phyloP scores from a whole-genome alignment of 1,140 invertebrate genomes.

The Zophobas morio region DNA sequence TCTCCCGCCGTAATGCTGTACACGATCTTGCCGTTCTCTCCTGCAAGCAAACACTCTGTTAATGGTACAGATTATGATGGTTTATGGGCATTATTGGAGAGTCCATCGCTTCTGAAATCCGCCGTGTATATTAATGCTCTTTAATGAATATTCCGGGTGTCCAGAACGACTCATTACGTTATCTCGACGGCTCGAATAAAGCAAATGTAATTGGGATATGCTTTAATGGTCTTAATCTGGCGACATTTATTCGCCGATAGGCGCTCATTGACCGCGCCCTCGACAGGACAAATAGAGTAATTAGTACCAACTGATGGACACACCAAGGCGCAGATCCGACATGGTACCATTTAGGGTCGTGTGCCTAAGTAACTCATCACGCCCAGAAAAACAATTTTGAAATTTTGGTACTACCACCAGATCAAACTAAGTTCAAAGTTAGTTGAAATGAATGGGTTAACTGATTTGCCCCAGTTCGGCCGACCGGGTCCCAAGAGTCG shows the following conservation, averaged over 20 bases:
- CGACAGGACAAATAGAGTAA: conserved; percentile 11
- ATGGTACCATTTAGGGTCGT: no score
- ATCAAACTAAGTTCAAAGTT: no score
- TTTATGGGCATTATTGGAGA: neutral
- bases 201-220: conserved; percentile 39
- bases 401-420: no score
- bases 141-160: conserved; percentile 46
- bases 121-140: conserved; percentile 5
- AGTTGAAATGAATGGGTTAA: no score
- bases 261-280: conserved; percentile 7
- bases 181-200: conserved; percentile 23
- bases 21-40: conserved; percentile 83
- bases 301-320: neutral
- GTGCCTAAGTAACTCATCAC: no score
- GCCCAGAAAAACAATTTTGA: no score
- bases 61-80: conserved; percentile 10
- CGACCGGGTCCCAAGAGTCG: no score
- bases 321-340: no score
- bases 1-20: conserved; percentile 87
- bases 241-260: conserved; percentile 24
- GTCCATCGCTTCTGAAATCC: neutral
- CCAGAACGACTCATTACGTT: conserved; percentile 37
- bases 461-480: no score
- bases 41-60: conserved; percentile 68
- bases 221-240: conserved; percentile 36